phyloP scores from a whole-genome alignment of 2,797 vertebrate species.

The Hyperoplus immaculatus region DNA sequence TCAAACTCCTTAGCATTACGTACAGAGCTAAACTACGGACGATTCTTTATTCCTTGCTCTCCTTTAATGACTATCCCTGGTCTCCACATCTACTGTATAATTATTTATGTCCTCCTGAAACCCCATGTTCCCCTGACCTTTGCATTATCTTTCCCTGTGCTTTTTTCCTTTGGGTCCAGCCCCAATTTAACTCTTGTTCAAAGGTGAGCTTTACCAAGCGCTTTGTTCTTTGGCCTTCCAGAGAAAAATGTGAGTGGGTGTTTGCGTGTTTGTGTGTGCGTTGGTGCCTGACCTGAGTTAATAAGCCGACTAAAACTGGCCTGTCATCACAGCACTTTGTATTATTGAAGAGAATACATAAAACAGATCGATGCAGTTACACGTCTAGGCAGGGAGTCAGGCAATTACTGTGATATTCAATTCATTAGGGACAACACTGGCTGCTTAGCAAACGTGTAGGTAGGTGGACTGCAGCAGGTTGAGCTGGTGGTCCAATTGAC shows the following conservation, averaged over 20 bases:
- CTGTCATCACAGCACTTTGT: constrained; percentile 61
- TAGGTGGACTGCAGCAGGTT: constrained; percentile 30
- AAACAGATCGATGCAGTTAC: constrained; percentile 77
- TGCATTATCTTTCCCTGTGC: background rate
- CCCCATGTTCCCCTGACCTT: too few relatives aligned
- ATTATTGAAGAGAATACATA: constrained; percentile 63
- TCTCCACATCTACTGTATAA: too few relatives aligned
- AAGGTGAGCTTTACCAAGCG: constrained; percentile 79
- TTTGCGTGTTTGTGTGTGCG: constrained; percentile 14
- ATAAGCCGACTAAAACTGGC: constrained; percentile 50
- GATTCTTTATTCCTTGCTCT: too few relatives aligned
- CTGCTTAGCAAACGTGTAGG: constrained; percentile 43
- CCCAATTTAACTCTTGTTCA: constrained; percentile 43
- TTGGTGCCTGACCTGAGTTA: constrained; percentile 36
- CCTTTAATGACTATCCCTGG: too few relatives aligned
- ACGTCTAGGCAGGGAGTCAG: constrained; percentile 51
- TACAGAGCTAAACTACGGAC: too few relatives aligned
- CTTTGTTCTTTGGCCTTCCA: constrained; percentile 49
- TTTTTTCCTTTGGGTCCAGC: constrained; percentile 6
- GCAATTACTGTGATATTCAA: constrained; percentile 68
- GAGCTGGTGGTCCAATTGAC: constrained; percentile 42
- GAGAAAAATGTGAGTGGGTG: constrained; percentile 37
- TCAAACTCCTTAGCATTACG: too few relatives aligned
- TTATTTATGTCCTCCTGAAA: too few relatives aligned
- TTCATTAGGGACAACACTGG: constrained; percentile 63